Percentiles rank a stretch among this genome's conserved stretches.
Conservation (phyloP, 2,113 vertebrate genomes). For the Scopus umbretta region DNA sequence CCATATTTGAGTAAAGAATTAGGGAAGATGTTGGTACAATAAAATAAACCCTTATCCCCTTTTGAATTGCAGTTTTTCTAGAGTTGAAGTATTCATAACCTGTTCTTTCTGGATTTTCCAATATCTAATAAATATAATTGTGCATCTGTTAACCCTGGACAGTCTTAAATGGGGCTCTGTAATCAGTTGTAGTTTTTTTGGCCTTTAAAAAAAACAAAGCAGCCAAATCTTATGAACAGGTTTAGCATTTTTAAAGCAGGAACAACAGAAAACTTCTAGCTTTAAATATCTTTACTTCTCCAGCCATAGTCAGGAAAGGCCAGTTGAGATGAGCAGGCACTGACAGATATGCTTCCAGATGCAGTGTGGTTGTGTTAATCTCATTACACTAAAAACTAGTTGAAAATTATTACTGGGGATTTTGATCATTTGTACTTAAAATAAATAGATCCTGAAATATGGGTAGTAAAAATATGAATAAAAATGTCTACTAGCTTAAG, state of each 20-base stretch:
- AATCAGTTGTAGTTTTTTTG: neutral
- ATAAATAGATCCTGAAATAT: slow-evolving; percentile 3
- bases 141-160: neutral
- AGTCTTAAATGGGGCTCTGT: neutral
- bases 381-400: neutral
- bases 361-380: neutral
- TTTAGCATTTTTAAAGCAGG: neutral
- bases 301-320: neutral
- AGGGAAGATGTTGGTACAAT: neutral
- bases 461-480: neutral
- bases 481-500: neutral
- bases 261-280: neutral
- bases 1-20: neutral
- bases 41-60: neutral
- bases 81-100: neutral
- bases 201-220: neutral
- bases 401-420: neutral
- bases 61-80: neutral
- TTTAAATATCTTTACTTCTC: neutral
- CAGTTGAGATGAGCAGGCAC: neutral
- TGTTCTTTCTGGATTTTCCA: neutral
- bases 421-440: neutral
- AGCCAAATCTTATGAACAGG: neutral
- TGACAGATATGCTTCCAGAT: neutral
- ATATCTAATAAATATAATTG: neutral